These are phyloP conservation scores for Cynopterus brachyotis DNA, from an alignment of 2,113 vertebrate species.

Conservation along the genomic window DNA sequence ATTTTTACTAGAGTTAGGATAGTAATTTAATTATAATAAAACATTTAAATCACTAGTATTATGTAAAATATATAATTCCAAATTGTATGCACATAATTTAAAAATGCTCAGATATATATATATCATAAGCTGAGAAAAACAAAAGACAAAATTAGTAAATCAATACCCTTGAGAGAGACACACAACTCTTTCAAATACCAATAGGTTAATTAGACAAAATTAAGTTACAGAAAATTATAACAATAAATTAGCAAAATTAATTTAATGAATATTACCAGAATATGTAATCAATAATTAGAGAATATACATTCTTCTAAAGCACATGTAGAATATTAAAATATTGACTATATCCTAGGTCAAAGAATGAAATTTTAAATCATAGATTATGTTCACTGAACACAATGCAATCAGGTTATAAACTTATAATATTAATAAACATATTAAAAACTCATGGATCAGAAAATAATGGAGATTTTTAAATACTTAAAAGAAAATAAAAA, in stretches of 20 bases:
- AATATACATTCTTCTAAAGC: neutral
- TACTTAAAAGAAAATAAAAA: neutral
- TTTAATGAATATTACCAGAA: neutral
- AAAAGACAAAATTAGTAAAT: neutral
- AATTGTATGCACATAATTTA: neutral
- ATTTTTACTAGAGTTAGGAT: neutral
- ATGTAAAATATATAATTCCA: neutral
- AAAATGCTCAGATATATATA: neutral
- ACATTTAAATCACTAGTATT: neutral
- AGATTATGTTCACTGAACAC: neutral
- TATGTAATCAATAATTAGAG: neutral
- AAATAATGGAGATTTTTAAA: neutral
- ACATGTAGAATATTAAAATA: neutral
- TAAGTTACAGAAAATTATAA: neutral
- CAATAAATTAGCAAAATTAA: constrained; percentile 5
- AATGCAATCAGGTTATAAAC: neutral
- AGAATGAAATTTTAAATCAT: neutral
- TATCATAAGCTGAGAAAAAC: neutral
- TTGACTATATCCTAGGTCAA: neutral
- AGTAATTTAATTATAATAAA: neutral
- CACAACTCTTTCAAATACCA: neutral
- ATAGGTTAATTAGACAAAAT: neutral
- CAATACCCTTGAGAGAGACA: neutral
- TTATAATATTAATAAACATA: neutral
- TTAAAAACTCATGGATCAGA: neutral